These are phyloP conservation scores for Chauna torquata DNA, from an alignment of 2,113 vertebrate genomes.

Conservation along the genomic window DNA sequence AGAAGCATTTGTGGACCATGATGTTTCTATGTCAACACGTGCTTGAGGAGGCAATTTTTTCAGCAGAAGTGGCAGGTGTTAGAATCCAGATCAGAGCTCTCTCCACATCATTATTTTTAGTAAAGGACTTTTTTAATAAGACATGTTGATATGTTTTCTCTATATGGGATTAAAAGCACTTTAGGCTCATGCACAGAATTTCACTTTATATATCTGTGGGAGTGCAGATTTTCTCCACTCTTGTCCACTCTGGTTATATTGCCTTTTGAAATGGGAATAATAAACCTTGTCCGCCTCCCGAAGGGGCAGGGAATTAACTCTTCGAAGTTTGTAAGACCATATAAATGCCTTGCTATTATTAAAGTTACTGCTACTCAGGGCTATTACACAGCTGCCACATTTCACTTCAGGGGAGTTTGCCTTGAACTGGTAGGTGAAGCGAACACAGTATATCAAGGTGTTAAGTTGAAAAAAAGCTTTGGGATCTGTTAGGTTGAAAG, in stretches of 20 bases:
- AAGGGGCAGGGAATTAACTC: conserved; percentile 65
- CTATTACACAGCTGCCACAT: conserved; percentile 65
- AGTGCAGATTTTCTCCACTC: conserved; percentile 53
- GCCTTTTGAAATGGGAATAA: conserved; percentile 70
- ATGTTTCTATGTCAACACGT: conserved; percentile 59
- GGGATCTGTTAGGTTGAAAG: conserved; percentile 51
- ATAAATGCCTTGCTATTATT: conserved; percentile 60
- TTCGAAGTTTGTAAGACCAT: conserved; percentile 60
- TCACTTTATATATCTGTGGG: conserved; percentile 55
- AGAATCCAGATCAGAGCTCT: conserved; percentile 47
- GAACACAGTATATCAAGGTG: conserved; percentile 35
- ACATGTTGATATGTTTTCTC: conserved; percentile 53
- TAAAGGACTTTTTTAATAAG: conserved; percentile 44
- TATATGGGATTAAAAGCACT: conserved; percentile 55
- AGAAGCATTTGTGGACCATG: conserved; percentile 41
- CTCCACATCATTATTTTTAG: conserved; percentile 53
- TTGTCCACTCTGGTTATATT: conserved; percentile 62
- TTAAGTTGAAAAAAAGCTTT: neutral
- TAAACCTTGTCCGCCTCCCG: conserved; percentile 59
- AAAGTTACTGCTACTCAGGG: conserved; percentile 16
- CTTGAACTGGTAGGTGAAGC: conserved; percentile 45
- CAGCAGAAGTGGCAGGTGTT: conserved; percentile 42
- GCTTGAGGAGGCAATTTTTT: conserved; percentile 44
- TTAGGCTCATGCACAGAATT: conserved; percentile 4
- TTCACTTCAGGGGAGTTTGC: conserved; percentile 52